These are phyloP conservation scores for Eumeta japonica DNA, from an alignment of 1,140 invertebrate genomes.

Conservation along the genomic window DNA sequence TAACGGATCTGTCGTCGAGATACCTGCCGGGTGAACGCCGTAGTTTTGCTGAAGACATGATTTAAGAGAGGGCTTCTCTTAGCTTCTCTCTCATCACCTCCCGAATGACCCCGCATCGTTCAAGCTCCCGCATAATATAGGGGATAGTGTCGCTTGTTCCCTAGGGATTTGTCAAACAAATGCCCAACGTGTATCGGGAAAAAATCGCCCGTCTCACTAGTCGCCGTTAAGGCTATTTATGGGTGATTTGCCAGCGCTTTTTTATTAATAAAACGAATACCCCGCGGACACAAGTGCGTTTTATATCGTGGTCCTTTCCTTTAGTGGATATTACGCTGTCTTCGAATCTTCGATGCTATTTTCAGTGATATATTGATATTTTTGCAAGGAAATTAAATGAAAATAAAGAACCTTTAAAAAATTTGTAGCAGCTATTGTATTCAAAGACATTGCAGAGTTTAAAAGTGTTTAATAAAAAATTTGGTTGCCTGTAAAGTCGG, in stretches of 20 bases:
- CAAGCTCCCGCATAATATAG: slow-evolving; percentile 45
- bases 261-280: slow-evolving; percentile 59
- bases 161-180: slow-evolving; percentile 56
- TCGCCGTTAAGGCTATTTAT: slow-evolving; percentile 54
- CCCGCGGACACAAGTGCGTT: slow-evolving; percentile 54
- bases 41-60: too few relatives aligned
- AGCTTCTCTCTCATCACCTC: slow-evolving; percentile 51
- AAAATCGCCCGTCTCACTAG: slow-evolving; percentile 48
- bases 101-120: slow-evolving; percentile 45
- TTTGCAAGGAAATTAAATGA: too few relatives aligned
- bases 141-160: slow-evolving; percentile 49
- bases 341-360: slow-evolving; percentile 50
- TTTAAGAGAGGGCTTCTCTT: too few relatives aligned
- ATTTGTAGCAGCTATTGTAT: too few relatives aligned
- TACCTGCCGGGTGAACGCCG: too few relatives aligned
- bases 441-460: too few relatives aligned
- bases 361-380: too few relatives aligned
- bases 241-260: slow-evolving; percentile 44
- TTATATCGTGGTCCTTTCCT: slow-evolving; percentile 41
- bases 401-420: too few relatives aligned
- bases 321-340: slow-evolving; percentile 51
- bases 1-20: too few relatives aligned
- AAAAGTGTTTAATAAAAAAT: too few relatives aligned
- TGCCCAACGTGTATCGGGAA: slow-evolving; percentile 41
- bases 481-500: too few relatives aligned